These are phyloP conservation scores for Nemopilema nomurai DNA, from an alignment of 30 jellyfish, hydroid and myxozoan genomes.

Conservation along the genomic window DNA sequence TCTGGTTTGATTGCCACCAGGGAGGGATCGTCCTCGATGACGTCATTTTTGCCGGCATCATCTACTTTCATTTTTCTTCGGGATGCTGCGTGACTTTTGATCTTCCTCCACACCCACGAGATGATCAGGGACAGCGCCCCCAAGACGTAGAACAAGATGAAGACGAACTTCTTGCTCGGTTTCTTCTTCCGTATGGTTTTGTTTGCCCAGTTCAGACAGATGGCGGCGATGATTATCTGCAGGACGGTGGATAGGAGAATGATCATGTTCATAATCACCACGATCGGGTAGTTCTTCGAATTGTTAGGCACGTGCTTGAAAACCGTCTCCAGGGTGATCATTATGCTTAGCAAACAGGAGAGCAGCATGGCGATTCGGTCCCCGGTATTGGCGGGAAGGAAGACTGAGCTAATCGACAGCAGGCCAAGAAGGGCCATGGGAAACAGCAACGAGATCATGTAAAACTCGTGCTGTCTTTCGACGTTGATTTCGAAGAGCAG, in stretches of 20 bases:
- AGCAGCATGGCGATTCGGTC: slow-evolving; percentile 56
- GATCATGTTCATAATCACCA: slow-evolving; percentile 10
- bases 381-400: slow-evolving; percentile 61
- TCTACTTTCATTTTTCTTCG: slow-evolving; percentile 15
- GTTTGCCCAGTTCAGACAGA: slow-evolving; percentile 67
- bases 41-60: background rate
- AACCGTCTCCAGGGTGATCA: slow-evolving; percentile 45
- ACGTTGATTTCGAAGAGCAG: background rate
- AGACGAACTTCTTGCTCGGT: slow-evolving; percentile 29
- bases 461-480: slow-evolving; percentile 21
- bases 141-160: slow-evolving; percentile 12
- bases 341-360: slow-evolving; percentile 42
- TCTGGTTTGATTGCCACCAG: background rate
- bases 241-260: slow-evolving; percentile 15
- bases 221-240: slow-evolving; percentile 41
- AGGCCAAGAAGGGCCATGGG: slow-evolving; percentile 40
- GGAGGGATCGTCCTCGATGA: background rate
- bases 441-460: slow-evolving; percentile 10
- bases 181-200: slow-evolving; percentile 24
- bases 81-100: background rate
- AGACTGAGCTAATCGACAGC: slow-evolving; percentile 29
- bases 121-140: background rate
- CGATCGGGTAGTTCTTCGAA: slow-evolving; percentile 27
- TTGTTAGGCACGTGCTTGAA: slow-evolving; percentile 51
- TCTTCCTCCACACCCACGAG: background rate